These are phyloP conservation scores for Choreutis nemorana DNA, from an alignment of 2,888 invertebrate species.

Conservation along the genomic window DNA sequence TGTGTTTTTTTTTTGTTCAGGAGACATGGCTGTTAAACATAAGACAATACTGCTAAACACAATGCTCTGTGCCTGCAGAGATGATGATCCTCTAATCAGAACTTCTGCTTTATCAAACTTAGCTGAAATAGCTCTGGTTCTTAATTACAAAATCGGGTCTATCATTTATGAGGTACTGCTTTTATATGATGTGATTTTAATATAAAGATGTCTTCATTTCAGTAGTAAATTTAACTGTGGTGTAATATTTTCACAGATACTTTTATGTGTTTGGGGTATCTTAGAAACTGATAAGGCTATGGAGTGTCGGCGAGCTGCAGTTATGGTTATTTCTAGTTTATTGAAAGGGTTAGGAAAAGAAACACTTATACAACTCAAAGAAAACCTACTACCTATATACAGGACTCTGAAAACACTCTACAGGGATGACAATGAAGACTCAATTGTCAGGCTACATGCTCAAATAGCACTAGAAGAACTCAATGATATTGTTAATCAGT, in stretches of 20 bases:
- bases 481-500: slow-evolving; percentile 70
- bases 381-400: slow-evolving; percentile 74
- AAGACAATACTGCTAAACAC: slow-evolving; percentile 75
- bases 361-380: slow-evolving; percentile 70
- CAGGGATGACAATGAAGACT: slow-evolving; percentile 69
- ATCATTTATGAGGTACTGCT: slow-evolving; percentile 81
- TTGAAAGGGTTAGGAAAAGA: slow-evolving; percentile 79
- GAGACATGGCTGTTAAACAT: slow-evolving; percentile 75
- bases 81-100: slow-evolving; percentile 75
- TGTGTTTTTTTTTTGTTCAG: slow-evolving; percentile 42
- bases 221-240: too few species aligned
- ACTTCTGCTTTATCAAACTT: slow-evolving; percentile 86
- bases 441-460: slow-evolving; percentile 74
- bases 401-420: slow-evolving; percentile 72
- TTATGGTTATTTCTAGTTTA: slow-evolving; percentile 77
- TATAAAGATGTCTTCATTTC: too few species aligned
- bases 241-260: slow-evolving; percentile 71
- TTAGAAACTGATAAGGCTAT: slow-evolving; percentile 74
- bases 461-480: slow-evolving; percentile 81
- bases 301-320: slow-evolving; percentile 81
- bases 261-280: slow-evolving; percentile 73
- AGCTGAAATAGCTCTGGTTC: slow-evolving; percentile 78
- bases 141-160: slow-evolving; percentile 77
- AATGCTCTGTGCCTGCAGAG: slow-evolving; percentile 73
- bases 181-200: too few species aligned